Evolutionary conservation across 2,888 invertebrate genomes (phyloP).

Genomic region (Cheilosia scutellata): DNA sequence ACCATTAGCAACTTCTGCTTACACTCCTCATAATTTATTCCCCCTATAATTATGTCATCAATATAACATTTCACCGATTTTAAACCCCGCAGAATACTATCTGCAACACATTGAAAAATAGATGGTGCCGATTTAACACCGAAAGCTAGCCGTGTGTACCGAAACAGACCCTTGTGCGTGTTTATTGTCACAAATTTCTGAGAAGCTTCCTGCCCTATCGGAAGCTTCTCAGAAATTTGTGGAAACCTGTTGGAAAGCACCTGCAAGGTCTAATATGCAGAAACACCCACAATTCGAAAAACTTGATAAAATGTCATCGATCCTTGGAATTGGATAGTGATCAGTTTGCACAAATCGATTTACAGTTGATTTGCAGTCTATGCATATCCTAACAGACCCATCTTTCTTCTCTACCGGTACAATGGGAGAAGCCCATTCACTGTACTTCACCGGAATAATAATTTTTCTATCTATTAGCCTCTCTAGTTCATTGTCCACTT

Average conservation of each 20-base stretch:
- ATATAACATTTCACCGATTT: conserved; percentile 21
- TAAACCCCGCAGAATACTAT: conserved; percentile 33
- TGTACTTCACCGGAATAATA: conserved; percentile 20
- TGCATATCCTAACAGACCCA: conserved; percentile 44
- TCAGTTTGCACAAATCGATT: conserved; percentile 18
- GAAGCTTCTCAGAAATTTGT: too few relatives aligned
- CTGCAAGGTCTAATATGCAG: conserved; percentile 37
- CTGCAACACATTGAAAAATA: conserved; percentile 44
- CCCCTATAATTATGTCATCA: conserved; percentile 46
- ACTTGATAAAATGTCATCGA: conserved; percentile 54
- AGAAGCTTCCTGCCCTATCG: too few relatives aligned
- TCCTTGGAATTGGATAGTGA: conserved; percentile 50
- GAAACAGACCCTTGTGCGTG: conserved; percentile 43
- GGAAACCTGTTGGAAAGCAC: conserved; percentile 36
- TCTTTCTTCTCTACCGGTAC: conserved; percentile 53
- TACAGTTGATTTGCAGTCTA: conserved; percentile 42
- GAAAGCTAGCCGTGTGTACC: not conserved
- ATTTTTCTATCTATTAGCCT: conserved; percentile 50
- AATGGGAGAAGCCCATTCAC: conserved; percentile 36
- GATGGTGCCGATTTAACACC: conserved; percentile 41
- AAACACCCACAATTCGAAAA: conserved; percentile 19
- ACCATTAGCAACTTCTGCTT: conserved; percentile 1
- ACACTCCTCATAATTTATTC: conserved; percentile 19
- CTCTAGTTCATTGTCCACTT: conserved; percentile 4
- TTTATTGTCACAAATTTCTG: conserved; percentile 37